Percentiles rank a stretch among this genome's conserved stretches.
Evolutionary conservation across 2,888 invertebrate species (phyloP).

Genomic region (Acrobasis suavella): DNA sequence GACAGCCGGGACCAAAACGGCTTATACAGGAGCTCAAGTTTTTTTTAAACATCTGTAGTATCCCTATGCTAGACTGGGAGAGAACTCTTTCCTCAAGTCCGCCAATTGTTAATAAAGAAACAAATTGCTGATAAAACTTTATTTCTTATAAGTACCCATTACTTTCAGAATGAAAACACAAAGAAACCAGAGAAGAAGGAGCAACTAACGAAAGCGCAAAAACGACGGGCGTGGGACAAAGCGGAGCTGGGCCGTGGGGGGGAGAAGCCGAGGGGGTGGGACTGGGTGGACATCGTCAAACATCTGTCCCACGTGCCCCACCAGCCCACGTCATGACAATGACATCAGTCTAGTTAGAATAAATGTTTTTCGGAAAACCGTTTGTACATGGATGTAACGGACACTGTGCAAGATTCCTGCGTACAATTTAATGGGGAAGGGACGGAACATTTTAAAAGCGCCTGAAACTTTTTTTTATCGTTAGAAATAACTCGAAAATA

Average conservation of each 20-base stretch:
- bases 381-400: background rate
- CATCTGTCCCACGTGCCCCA: conserved; percentile 90
- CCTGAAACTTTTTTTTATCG: too few species aligned
- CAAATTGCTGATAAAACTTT: background rate
- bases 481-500: too few species aligned
- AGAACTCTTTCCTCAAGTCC: too few species aligned
- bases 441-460: too few species aligned
- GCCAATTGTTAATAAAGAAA: too few species aligned
- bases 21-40: too few species aligned
- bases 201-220: conserved; percentile 95
- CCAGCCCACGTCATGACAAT: conserved; percentile 59
- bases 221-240: conserved; percentile 93
- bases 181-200: conserved; percentile 88
- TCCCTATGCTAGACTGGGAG: too few species aligned
- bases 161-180: conserved; percentile 53
- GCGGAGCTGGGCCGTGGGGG: conserved; percentile 89
- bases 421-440: too few species aligned
- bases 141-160: background rate
- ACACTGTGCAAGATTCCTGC: too few species aligned
- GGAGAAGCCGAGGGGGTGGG: conserved; percentile 93
- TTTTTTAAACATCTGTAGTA: too few species aligned
- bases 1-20: too few species aligned
- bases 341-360: conserved; percentile 17
- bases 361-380: background rate
- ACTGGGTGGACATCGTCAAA: conserved; percentile 98